phyloP scores from a whole-genome alignment of 2,888 invertebrate species.

The Corythucha ciliata region DNA sequence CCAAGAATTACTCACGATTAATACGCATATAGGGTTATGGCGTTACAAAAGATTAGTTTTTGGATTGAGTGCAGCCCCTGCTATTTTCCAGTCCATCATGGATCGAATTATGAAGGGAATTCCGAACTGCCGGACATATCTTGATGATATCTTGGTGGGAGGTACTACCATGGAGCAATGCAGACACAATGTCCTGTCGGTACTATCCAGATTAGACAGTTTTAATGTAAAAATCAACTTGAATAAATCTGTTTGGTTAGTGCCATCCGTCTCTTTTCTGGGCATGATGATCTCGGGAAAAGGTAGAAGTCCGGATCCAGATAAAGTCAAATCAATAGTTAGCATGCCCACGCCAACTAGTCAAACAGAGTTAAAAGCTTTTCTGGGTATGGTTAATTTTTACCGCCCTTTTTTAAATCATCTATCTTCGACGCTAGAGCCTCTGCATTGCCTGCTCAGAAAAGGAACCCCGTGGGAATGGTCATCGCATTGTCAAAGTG shows the following conservation, averaged over 20 bases:
- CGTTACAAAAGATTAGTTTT: slow-evolving; percentile 27
- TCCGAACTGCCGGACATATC: slow-evolving; percentile 26
- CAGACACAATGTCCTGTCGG: slow-evolving; percentile 22
- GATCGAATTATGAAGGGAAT: slow-evolving; percentile 25
- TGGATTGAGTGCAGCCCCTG: slow-evolving; percentile 32
- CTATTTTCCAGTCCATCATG: slow-evolving; percentile 30
- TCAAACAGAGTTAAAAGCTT: slow-evolving; percentile 17
- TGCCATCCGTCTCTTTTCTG: slow-evolving; percentile 32
- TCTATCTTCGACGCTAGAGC: slow-evolving; percentile 12
- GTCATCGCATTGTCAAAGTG: slow-evolving; percentile 11
- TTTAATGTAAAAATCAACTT: slow-evolving; percentile 33
- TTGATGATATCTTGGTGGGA: slow-evolving; percentile 34
- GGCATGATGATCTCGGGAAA: slow-evolving; percentile 26
- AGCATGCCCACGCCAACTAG: slow-evolving; percentile 12
- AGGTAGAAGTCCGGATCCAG: slow-evolving; percentile 12
- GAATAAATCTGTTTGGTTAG: slow-evolving; percentile 34
- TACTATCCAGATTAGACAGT: slow-evolving; percentile 30
- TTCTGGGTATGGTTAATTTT: slow-evolving; percentile 22
- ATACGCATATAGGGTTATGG: slow-evolving; percentile 34
- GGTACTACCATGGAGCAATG: too few species aligned
- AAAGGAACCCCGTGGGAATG: slow-evolving; percentile 14
- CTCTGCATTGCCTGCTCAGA: slow-evolving; percentile 12
- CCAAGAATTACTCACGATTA: slow-evolving; percentile 35
- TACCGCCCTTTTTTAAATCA: slow-evolving; percentile 19
- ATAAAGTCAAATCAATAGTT: slow-evolving; percentile 16